Evolutionary conservation across 2,113 vertebrate species (phyloP).

Genomic region (Burhinus oedicnemus): DNA sequence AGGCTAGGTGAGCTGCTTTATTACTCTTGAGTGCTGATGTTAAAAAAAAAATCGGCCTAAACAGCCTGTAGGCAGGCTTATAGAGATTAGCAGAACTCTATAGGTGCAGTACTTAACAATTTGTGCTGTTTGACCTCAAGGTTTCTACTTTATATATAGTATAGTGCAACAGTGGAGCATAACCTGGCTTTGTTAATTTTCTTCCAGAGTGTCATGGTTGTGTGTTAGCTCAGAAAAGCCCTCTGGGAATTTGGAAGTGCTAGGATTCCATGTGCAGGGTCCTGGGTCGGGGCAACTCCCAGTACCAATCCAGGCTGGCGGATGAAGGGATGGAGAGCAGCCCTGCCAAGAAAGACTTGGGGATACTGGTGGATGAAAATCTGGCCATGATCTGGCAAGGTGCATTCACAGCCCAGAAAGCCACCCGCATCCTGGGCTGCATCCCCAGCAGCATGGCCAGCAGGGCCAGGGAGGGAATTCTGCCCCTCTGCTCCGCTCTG

Average conservation of each 20-base stretch:
- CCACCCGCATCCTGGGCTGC: neutral
- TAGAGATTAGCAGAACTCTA: neutral
- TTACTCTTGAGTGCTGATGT: neutral
- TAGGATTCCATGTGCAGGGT: neutral
- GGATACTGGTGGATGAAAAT: too few relatives aligned
- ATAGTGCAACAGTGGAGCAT: neutral
- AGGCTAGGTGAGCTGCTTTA: neutral
- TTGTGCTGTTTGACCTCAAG: neutral
- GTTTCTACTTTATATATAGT: neutral
- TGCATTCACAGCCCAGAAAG: fast-evolving
- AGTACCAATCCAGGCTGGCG: neutral
- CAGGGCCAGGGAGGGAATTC: too few relatives aligned
- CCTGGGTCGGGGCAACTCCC: neutral
- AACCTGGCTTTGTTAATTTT: neutral
- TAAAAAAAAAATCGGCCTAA: neutral
- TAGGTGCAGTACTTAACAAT: neutral
- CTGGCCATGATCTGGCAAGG: neutral
- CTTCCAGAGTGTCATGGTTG: neutral
- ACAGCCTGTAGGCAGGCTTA: neutral
- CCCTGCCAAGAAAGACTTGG: neutral
- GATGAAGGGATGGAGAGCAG: neutral
- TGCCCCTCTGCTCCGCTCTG: neutral
- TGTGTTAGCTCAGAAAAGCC: neutral
- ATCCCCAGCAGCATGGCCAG: neutral
- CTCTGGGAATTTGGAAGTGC: neutral